Base-by-base conservation (phyloP, 2,797 vertebrate genomes). In the Muraenolepis orangiensis region DNA sequence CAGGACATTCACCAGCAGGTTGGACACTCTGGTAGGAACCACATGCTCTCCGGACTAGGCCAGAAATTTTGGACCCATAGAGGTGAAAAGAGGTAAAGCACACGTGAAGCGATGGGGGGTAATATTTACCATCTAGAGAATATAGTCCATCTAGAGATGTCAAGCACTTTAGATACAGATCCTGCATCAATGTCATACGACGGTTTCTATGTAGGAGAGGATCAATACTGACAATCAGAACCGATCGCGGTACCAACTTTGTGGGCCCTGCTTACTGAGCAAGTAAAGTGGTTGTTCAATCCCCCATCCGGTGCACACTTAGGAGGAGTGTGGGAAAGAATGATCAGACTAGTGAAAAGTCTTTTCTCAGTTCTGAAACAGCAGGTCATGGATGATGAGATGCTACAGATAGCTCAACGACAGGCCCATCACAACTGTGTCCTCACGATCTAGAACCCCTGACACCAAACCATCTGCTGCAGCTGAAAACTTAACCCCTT, bases 121-220 rank as follows among this genome's bases (percentile, higher is more conserved):
- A 61, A 13, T 80, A 71, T 20, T 32, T 77, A 46, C 29, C 4
- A 76, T 67, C 31, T 16, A 46, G 18, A 70, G n/a, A n/a, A n/a
- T n/a, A n/a, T n/a, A n/a, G n/a, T 66, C 6, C 40, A 66, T 28
- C 20, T 70, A 29, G 76, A 74, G 11, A 18, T 67, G 40, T 36
- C 72, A 20, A 46, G 26, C 30, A 71, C 30, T 6, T 61, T 74
- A 20, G 40, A 69, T 26, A 67, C 66, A 1, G 51, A 81, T 75
- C 68, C 1, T 76, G 73, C 13, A 42, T 80, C 2, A 82, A 70
- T 1, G 38, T 74, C 30, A 72, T 80, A 0, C 38, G 75, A 57
- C 77, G 71, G 71, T 77, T 81, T 6, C 1, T 81, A 12, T 69
- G 72, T 2, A 72, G 72, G 71, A 78, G 72, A 77, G 73, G 77